Evolutionary conservation across 2,113 vertebrate genomes (phyloP).

Genomic region (Trogon melanurus): DNA sequence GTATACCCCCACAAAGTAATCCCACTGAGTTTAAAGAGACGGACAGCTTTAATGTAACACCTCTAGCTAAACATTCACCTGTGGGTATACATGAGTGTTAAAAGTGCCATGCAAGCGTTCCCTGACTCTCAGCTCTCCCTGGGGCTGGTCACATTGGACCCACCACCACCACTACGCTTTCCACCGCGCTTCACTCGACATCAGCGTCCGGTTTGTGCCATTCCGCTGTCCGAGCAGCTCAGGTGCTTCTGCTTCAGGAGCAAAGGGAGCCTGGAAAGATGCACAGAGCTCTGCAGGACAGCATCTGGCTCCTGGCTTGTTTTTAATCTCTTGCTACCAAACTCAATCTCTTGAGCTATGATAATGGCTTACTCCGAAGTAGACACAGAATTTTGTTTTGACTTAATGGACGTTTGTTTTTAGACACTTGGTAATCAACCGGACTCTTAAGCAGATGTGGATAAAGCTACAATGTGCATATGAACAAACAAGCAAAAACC

Average conservation of each 20-base stretch:
- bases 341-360: not conserved
- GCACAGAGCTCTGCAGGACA: not conserved
- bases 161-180: rapidly evolving
- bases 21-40: not conserved
- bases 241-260: not conserved
- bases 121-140: not conserved
- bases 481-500: not conserved
- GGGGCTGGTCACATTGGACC: too few species aligned
- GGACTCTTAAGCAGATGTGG: slow-evolving; percentile 35
- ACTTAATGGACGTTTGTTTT: slow-evolving; percentile 10
- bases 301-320: not conserved
- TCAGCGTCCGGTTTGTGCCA: not conserved
- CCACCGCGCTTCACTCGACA: not conserved
- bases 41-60: not conserved
- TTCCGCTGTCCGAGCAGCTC: not conserved
- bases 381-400: slow-evolving; percentile 21
- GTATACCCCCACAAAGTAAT: not conserved
- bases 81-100: rapidly evolving
- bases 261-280: not conserved
- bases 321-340: not conserved
- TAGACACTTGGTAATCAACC: not conserved
- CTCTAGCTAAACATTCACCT: rapidly evolving
- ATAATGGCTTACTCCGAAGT: not conserved
- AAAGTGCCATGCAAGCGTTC: not conserved
- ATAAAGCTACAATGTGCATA: not conserved